These are phyloP conservation scores for Tetanocera ferruginea DNA, from an alignment of 2,888 invertebrate species.

Conservation along the genomic window DNA sequence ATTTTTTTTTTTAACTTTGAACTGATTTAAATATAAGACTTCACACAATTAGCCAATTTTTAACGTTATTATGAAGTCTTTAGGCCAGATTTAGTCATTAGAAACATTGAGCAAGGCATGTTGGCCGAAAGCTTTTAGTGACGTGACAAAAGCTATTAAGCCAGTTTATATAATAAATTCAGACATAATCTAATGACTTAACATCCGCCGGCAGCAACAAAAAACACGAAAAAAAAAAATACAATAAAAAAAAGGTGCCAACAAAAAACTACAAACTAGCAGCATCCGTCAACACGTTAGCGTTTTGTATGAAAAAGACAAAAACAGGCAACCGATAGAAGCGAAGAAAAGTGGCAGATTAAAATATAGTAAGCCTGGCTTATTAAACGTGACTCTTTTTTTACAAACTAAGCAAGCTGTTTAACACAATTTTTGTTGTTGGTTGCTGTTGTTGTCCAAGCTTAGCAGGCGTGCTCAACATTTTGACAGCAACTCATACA, in stretches of 20 bases:
- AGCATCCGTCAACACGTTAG: background rate
- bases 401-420: background rate
- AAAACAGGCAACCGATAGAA: background rate
- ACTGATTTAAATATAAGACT: too few relatives aligned
- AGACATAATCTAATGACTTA: too few relatives aligned
- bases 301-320: background rate
- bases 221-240: background rate
- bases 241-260: background rate
- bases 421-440: background rate
- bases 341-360: background rate
- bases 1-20: too few relatives aligned
- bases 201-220: background rate
- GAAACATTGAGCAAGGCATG: too few relatives aligned
- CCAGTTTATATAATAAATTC: too few relatives aligned
- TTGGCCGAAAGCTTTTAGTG: too few relatives aligned
- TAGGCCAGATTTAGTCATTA: too few relatives aligned
- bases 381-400: background rate
- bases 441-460: background rate
- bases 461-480: background rate
- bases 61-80: too few relatives aligned
- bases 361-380: background rate
- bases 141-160: too few relatives aligned
- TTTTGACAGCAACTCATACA: constrained; percentile 3
- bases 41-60: too few relatives aligned
- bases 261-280: background rate